A percentile compares a stretch with the other conserved stretches of the same genome.
Conservation (phyloP, 2,113 vertebrate species). For the Connochaetes taurinus region DNA sequence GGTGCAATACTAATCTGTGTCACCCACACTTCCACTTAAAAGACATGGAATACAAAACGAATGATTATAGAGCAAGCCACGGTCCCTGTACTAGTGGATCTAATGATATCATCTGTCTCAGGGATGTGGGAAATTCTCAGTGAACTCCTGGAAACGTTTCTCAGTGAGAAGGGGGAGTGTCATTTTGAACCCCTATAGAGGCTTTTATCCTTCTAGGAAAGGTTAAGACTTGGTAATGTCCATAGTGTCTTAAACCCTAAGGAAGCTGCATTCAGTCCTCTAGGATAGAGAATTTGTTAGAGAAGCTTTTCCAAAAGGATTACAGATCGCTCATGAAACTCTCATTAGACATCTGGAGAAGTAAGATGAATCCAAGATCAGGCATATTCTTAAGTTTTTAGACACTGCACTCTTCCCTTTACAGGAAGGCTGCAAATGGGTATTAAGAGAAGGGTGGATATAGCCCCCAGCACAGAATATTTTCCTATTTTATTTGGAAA, state of each 20-base stretch:
- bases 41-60: not conserved
- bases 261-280: not conserved
- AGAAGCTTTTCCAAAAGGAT: not conserved
- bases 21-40: not conserved
- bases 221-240: not conserved
- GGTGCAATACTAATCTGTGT: not conserved
- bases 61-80: not conserved
- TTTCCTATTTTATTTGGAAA: not conserved
- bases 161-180: not conserved
- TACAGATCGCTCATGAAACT: not conserved
- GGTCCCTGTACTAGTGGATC: not conserved
- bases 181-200: not conserved
- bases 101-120: not conserved
- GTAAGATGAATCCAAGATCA: not conserved
- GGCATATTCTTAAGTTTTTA: not conserved
- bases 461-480: not conserved
- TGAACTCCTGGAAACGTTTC: not conserved
- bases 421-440: not conserved
- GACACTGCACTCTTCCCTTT: not conserved
- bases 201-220: not conserved
- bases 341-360: not conserved
- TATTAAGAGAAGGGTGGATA: not conserved
- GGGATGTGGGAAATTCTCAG: not conserved
- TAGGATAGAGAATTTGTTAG: not conserved
- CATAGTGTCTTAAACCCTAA: not conserved